Evolutionary conservation across 2,888 invertebrate genomes (phyloP).

Genomic region (Osmoderma eremita): DNA sequence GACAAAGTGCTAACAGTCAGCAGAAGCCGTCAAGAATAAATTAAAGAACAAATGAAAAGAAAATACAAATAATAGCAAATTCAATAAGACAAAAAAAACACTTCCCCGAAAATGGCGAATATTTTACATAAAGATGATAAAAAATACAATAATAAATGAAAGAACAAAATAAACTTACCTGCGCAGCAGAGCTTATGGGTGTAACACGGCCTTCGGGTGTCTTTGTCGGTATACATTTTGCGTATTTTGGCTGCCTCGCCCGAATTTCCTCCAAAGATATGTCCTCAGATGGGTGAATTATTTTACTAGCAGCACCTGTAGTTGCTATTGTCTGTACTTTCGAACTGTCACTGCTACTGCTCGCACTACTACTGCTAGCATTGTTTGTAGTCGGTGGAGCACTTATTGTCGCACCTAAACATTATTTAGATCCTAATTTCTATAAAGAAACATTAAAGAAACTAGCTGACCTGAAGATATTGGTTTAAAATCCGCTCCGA

Average conservation of each 20-base stretch:
- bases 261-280: constrained; percentile 88
- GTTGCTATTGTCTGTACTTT: constrained; percentile 73
- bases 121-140: too few species aligned
- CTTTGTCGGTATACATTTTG: constrained; percentile 51
- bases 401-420: constrained; percentile 77
- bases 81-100: neutral
- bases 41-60: too few species aligned
- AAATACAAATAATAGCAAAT: too few species aligned
- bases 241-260: constrained; percentile 76
- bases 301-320: constrained; percentile 87
- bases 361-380: constrained; percentile 48
- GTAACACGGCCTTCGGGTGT: constrained; percentile 57
- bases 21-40: too few species aligned
- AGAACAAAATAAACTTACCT: constrained; percentile 42
- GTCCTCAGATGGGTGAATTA: constrained; percentile 94
- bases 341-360: constrained; percentile 47
- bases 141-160: too few species aligned
- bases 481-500: constrained; percentile 72
- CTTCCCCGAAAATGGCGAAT: too few species aligned
- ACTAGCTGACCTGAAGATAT: constrained; percentile 68
- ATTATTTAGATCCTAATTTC: neutral
- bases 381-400: constrained; percentile 73
- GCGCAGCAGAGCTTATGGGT: constrained; percentile 54
- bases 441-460: constrained; percentile 24
- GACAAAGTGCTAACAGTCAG: too few species aligned